phyloP scores from a whole-genome alignment of 2,797 vertebrate species.

The Oceanodroma leucorhoa region DNA sequence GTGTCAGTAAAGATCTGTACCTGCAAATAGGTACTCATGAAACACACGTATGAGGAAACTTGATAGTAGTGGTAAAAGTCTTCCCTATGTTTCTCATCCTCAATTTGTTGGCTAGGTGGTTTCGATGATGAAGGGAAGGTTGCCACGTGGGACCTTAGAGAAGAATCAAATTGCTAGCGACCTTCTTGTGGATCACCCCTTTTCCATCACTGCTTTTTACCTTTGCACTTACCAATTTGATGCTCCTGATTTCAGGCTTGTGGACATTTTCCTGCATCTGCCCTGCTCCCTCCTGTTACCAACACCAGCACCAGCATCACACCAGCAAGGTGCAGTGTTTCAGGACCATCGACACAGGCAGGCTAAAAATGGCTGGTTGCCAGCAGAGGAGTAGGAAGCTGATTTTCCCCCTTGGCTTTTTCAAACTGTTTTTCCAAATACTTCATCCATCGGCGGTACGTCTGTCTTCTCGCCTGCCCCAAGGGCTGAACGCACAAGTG shows the following conservation, averaged over 20 bases:
- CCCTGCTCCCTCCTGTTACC: neutral
- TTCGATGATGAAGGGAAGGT: neutral
- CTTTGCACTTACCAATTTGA: neutral
- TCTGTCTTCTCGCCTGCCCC: neutral
- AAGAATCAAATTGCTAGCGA: neutral
- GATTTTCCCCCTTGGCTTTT: neutral
- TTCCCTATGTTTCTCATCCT: neutral
- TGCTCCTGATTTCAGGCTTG: neutral
- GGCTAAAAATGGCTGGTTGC: neutral
- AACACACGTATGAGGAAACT: neutral
- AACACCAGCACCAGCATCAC: neutral
- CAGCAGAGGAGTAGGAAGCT: neutral
- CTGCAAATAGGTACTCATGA: neutral
- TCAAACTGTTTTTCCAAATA: neutral
- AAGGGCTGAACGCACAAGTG: neutral
- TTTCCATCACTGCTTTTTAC: neutral
- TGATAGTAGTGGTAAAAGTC: neutral
- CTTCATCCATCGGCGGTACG: neutral
- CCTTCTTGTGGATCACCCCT: neutral
- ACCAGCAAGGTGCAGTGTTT: neutral
- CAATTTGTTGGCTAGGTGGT: neutral
- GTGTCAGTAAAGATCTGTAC: neutral
- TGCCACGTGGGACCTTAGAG: neutral
- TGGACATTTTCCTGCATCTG: neutral
- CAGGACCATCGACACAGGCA: neutral